A percentile compares a stretch with the other conserved stretches of the same genome.
Evolutionary conservation across 37 sponge, comb jelly and placozoan species (phyloP).

Genomic region (Mnemiopsis leidyi): DNA sequence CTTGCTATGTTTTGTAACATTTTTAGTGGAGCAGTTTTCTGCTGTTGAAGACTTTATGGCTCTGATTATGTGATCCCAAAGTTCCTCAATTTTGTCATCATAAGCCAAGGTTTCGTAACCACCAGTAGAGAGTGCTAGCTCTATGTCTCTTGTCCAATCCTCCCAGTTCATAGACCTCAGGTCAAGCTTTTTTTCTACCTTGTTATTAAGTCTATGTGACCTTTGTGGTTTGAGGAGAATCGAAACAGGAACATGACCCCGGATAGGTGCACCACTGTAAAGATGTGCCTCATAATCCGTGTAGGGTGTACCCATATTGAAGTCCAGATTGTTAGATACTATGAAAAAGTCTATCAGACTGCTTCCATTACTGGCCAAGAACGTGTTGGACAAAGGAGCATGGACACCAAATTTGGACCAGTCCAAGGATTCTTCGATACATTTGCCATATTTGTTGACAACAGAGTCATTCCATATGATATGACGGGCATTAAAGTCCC

Average conservation of each 20-base stretch:
- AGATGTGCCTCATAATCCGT: too few relatives aligned
- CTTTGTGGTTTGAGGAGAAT: not conserved
- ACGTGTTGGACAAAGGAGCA: not conserved
- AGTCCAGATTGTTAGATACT: too few relatives aligned
- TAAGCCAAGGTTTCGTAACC: not conserved
- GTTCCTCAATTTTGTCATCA: not conserved
- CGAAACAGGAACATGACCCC: not conserved
- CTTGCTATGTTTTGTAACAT: not conserved
- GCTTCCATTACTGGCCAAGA: not conserved
- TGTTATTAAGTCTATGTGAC: not conserved
- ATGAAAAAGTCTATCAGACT: not conserved
- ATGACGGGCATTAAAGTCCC: not conserved
- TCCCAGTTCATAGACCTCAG: not conserved
- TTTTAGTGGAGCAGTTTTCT: not conserved
- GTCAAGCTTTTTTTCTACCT: not conserved
- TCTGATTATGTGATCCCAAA: not conserved
- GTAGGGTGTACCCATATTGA: too few relatives aligned
- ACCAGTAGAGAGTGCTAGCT: not conserved
- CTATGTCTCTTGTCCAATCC: not conserved
- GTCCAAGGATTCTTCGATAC: not conserved
- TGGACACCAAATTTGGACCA: not conserved
- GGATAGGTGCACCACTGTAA: conserved; percentile 31
- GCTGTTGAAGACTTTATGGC: not conserved
- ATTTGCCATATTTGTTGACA: not conserved
- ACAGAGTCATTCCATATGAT: not conserved